A percentile compares a stretch with the other conserved stretches of the same genome.
phyloP scores from a whole-genome alignment of 2,797 vertebrate species.

The Anguilla megastoma region DNA sequence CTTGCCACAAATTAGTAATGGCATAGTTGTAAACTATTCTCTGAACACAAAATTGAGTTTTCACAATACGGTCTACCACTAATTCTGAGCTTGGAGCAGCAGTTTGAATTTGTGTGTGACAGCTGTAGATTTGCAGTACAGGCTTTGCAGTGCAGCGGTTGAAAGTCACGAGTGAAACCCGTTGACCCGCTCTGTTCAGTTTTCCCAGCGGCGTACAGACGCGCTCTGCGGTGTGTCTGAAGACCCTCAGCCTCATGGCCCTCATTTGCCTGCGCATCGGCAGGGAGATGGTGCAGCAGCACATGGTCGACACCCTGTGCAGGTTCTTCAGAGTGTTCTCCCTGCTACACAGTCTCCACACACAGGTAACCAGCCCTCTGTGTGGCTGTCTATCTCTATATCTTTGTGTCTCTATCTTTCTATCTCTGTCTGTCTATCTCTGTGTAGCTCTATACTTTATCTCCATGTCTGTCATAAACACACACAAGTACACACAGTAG shows the following conservation, averaged over 20 bases:
- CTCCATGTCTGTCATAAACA: too few relatives aligned
- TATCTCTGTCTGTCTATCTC: too few relatives aligned
- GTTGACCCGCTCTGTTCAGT: conserved; percentile 63
- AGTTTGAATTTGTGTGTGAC: not conserved
- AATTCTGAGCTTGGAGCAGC: too few relatives aligned
- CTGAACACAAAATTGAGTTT: too few relatives aligned
- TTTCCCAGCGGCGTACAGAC: conserved; percentile 94
- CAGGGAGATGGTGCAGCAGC: conserved; percentile 96
- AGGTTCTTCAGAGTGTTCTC: conserved; percentile 90
- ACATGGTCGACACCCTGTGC: conserved; percentile 86
- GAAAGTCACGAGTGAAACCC: not conserved
- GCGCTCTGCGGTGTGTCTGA: conserved; percentile 87
- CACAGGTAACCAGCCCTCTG: conserved; percentile 73
- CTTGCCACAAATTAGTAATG: too few relatives aligned
- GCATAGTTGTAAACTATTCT: too few relatives aligned
- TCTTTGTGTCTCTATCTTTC: not conserved
- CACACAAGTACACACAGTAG: not conserved
- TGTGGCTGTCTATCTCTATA: not conserved
- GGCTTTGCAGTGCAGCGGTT: not conserved
- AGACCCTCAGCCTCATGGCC: conserved; percentile 92
- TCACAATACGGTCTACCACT: too few relatives aligned
- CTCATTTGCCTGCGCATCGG: conserved; percentile 95
- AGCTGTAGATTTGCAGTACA: not conserved
- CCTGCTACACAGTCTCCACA: conserved; percentile 76
- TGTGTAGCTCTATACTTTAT: too few relatives aligned